A percentile compares a stretch with the other conserved stretches of the same genome.
Evolutionary conservation across 64 coral and sea anemone species (phyloP).

Genomic region (Astreopora myriophthalma): DNA sequence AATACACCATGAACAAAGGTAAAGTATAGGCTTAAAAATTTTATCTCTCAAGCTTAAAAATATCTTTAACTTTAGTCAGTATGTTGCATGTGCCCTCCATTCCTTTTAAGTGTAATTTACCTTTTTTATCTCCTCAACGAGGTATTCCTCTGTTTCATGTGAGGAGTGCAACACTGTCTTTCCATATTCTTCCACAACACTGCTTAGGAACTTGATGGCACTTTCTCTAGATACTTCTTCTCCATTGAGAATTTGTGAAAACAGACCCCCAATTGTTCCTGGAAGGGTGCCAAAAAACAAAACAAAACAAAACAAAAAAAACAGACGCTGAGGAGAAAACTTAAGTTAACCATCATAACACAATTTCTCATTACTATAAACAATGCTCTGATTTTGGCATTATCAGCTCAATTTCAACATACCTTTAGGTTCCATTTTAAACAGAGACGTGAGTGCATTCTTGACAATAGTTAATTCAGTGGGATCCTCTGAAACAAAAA

Average conservation of each 20-base stretch:
- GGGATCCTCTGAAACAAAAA: slow-evolving; percentile 69
- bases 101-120: neutral
- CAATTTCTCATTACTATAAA: too few species aligned
- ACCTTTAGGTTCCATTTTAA: slow-evolving; percentile 97
- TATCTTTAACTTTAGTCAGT: too few species aligned
- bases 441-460: slow-evolving; percentile 77
- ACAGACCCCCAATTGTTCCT: slow-evolving; percentile 91
- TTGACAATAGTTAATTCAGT: slow-evolving; percentile 79
- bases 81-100: too few species aligned
- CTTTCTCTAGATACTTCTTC: slow-evolving; percentile 92
- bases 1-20: too few species aligned
- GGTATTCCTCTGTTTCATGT: slow-evolving; percentile 77
- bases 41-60: too few species aligned
- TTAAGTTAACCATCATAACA: neutral
- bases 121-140: slow-evolving; percentile 95
- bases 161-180: slow-evolving; percentile 80
- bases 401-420: neutral
- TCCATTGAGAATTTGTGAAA: slow-evolving; percentile 92
- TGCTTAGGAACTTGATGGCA: slow-evolving; percentile 87
- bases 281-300: neutral
- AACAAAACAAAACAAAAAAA: neutral
- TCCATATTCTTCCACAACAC: slow-evolving; percentile 69
- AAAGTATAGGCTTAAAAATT: too few species aligned
- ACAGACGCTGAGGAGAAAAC: too few species aligned
- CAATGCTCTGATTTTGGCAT: neutral